phyloP scores from a whole-genome alignment of 2,888 invertebrate species.

The Sphaerolaimus hirsutus region DNA sequence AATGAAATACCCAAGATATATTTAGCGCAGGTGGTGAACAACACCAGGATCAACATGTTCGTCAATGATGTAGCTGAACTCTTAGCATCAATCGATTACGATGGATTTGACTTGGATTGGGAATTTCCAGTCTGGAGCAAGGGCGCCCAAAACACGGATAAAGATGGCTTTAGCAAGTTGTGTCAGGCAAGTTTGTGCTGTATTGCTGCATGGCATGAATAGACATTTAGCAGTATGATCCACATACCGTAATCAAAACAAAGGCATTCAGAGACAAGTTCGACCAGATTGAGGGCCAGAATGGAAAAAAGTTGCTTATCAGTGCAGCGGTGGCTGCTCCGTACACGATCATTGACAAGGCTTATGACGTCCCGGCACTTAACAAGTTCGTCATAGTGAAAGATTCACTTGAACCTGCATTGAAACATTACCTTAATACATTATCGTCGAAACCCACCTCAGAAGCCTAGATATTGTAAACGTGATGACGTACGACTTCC shows the following conservation, averaged over 20 bases:
- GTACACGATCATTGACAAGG: conserved; percentile 44
- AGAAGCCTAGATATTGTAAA: conserved; percentile 57
- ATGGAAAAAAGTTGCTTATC: no score
- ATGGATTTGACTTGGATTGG: conserved; percentile 21
- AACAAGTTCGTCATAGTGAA: conserved; percentile 37
- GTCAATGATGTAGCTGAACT: neutral
- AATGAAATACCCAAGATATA: no score
- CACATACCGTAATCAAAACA: no score
- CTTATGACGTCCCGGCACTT: conserved; percentile 52
- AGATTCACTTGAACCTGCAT: neutral
- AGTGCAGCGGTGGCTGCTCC: conserved; percentile 45
- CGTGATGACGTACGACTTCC: conserved; percentile 75
- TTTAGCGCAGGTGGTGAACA: neutral
- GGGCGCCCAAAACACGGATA: conserved; percentile 11
- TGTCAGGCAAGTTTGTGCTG: conserved; percentile 11
- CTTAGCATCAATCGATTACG: conserved; percentile 5
- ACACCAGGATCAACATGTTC: neutral
- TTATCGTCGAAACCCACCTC: conserved; percentile 13
- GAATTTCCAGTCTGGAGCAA: conserved; percentile 19
- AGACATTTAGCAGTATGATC: no score
- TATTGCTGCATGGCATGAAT: no score
- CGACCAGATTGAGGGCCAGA: no score
- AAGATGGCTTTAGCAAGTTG: conserved; percentile 8
- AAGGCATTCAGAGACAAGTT: no score
- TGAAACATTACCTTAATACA: neutral